A percentile compares a stretch with the other conserved stretches of the same genome.
phyloP scores from a whole-genome alignment of 2,888 invertebrate species.

The Podotricha telesiphe region DNA sequence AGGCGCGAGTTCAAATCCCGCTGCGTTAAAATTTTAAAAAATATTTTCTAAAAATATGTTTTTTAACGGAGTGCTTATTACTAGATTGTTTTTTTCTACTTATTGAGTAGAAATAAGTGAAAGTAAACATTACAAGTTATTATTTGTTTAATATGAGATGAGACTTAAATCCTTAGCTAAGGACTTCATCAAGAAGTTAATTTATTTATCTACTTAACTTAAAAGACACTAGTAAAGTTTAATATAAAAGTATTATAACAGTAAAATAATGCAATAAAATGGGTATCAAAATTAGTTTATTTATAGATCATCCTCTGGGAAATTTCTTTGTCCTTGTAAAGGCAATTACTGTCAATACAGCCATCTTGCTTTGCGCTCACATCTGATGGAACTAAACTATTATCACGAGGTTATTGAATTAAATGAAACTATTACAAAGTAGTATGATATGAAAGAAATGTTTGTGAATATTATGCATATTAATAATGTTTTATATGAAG shows the following conservation, averaged over 20 bases:
- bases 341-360: constrained; percentile 13
- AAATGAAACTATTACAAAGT: constrained; percentile 9
- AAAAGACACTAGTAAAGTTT: background rate
- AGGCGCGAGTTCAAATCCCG: no score
- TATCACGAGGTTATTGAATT: constrained; percentile 4
- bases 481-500: no score
- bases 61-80: no score
- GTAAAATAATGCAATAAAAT: background rate
- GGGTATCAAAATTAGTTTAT: constrained; percentile 1
- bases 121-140: no score
- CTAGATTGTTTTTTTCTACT: no score
- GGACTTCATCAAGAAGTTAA: no score
- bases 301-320: constrained; percentile 18
- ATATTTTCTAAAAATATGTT: no score
- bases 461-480: background rate
- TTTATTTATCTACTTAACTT: background rate
- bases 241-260: background rate
- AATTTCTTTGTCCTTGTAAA: constrained; percentile 13
- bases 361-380: background rate
- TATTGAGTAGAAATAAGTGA: no score
- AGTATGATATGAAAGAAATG: background rate
- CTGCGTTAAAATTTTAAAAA: no score
- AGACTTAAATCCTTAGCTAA: no score
- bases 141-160: no score
- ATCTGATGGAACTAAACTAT: background rate